Base-by-base conservation (phyloP, 2,888 invertebrate species). In the Ophioninae sp. region DNA sequence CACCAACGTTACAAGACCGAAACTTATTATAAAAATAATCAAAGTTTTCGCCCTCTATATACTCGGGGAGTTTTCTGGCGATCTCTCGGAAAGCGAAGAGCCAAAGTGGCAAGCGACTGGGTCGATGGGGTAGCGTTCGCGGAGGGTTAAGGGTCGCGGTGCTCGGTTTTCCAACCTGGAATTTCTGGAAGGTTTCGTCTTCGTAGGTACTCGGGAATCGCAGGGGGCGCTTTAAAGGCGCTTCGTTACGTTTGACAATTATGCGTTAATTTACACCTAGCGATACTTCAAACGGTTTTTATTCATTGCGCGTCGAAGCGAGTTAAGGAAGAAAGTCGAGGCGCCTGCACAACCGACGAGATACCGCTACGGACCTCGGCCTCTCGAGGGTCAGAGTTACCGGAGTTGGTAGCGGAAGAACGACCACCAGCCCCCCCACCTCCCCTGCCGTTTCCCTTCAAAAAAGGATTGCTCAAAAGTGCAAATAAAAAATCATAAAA, bases 271-370 rank as follows among this genome's bases (percentile, higher is more conserved):
- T 93, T 92, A 89, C 92, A 91, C 91, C 91, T 89, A 90, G 91
- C 91, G 90, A 92, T 92, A 92, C 92, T 92, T 93, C 92, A 92
- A 93, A 92, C 92, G 92, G 88, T 92, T 92, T 92, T 93, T 93
- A 93, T 93, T 93, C 92, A 92, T 92, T 89, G 91, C 91, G 91
- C 91, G 91, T 90, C 90, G 90, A 90, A 88, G 89, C 89, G 86
- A 88, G 88, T 88, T 87, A 88, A 30, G 85, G 85, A 86, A 86
- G 87, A 86, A 85, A 86, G 86, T 88, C 30, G 85, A 79, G 75
- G 81, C 67, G 30, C 59, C 76, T 70, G 41, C 17, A 68, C 56
- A 30, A 10, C 57, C 57, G 30, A 13, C 44, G 69, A 41, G 41
- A 30, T 3, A 30, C 30, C 3, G 61, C 21, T 50, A 10, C 17